These are phyloP conservation scores for Micrasema longulum DNA, from an alignment of 1,140 invertebrate genomes.

Conservation along the genomic window DNA sequence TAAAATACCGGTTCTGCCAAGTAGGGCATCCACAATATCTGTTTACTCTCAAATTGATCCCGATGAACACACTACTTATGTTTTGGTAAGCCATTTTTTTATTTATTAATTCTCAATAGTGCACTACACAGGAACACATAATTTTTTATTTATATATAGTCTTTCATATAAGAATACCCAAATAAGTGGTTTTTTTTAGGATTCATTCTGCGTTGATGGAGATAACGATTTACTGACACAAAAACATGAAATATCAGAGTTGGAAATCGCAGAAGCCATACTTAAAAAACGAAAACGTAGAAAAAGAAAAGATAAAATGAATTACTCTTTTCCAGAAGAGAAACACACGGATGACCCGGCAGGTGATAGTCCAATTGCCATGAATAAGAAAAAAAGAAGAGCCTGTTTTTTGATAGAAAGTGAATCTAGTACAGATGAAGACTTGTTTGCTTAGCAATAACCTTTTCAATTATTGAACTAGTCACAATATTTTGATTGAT, in stretches of 20 bases:
- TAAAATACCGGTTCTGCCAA: slow-evolving; percentile 62
- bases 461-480: no score
- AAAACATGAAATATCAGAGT: slow-evolving; percentile 60
- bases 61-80: slow-evolving; percentile 62
- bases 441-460: slow-evolving; percentile 35
- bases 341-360: slow-evolving; percentile 7
- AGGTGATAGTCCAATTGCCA: slow-evolving; percentile 41
- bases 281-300: slow-evolving; percentile 59
- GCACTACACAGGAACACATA: no score
- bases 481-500: no score
- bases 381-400: slow-evolving; percentile 42
- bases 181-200: slow-evolving; percentile 56
- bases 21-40: slow-evolving; percentile 57
- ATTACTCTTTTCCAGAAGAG: slow-evolving; percentile 9
- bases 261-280: slow-evolving; percentile 63
- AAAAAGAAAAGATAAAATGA: slow-evolving; percentile 40
- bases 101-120: no score
- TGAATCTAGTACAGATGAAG: slow-evolving; percentile 48
- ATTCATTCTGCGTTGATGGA: slow-evolving; percentile 65
- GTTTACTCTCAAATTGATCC: slow-evolving; percentile 60
- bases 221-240: slow-evolving; percentile 63
- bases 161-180: no score
- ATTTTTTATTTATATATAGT: no score
- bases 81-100: slow-evolving; percentile 59
- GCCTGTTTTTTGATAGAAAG: slow-evolving; percentile 40